These are phyloP conservation scores for Pogonocherus hispidulus DNA, from an alignment of 2,888 invertebrate species.

Conservation along the genomic window DNA sequence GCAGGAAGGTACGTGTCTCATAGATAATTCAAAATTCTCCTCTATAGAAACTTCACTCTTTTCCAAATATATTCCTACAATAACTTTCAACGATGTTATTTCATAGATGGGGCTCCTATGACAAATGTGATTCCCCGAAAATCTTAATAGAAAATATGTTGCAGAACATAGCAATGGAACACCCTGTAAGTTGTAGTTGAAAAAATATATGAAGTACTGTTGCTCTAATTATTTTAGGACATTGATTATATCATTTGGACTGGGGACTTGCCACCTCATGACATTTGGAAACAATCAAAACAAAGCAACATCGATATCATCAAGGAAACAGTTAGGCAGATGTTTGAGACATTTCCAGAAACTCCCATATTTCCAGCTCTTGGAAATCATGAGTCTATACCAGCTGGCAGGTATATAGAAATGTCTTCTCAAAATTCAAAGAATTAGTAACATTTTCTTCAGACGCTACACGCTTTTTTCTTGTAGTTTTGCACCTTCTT, in stretches of 20 bases:
- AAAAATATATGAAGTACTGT: neutral
- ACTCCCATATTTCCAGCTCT: conserved; percentile 94
- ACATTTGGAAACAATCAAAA: conserved; percentile 93
- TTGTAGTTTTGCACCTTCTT: conserved; percentile 88
- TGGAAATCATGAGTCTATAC: conserved; percentile 96
- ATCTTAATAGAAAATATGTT: conserved; percentile 92
- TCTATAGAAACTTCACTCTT: too few relatives aligned
- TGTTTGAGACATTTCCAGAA: conserved; percentile 88
- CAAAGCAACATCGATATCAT: conserved; percentile 87
- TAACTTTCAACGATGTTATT: neutral
- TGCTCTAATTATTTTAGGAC: conserved; percentile 73
- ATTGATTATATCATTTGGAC: conserved; percentile 96
- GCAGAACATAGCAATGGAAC: conserved; percentile 85
- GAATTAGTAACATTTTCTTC: too few relatives aligned
- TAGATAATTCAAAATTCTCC: neutral
- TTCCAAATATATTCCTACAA: too few relatives aligned
- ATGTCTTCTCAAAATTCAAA: too few relatives aligned
- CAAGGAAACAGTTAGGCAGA: conserved; percentile 84
- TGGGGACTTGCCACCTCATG: conserved; percentile 96
- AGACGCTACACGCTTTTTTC: too few relatives aligned
- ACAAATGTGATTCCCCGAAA: conserved; percentile 94
- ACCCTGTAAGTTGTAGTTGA: conserved; percentile 76
- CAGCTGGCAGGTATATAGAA: conserved; percentile 90
- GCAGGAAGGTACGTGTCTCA: conserved; percentile 76
- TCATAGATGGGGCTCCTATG: conserved; percentile 90